Base-by-base conservation (phyloP, 2,113 vertebrate genomes). In the Herpailurus yagouaroundi region DNA sequence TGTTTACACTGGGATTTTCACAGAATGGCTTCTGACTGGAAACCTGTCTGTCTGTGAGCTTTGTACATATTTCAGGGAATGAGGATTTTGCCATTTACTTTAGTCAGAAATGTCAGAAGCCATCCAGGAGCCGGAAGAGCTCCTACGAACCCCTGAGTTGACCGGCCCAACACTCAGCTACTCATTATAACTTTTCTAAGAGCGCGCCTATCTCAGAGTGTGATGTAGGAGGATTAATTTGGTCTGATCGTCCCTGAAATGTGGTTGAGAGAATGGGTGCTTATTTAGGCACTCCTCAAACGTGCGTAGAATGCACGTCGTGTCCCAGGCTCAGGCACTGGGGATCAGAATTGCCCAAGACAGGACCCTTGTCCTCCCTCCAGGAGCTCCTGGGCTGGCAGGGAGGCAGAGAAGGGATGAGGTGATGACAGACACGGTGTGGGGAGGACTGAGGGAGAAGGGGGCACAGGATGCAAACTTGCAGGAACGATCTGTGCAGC, bases 21-120 rank as follows among this genome's bases (percentile, higher is more conserved):
- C 23, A 2, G 77, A 69, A 93, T 95, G 82, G 23, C 86, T 93
- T 89, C 79, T 89, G 91, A 74, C 85, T 50, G 77, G 93, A 95
- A 86, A 96, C 85, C 93, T 89, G 86, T 52, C 89, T 90, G 92
- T 85, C 48, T 96, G 60, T 8, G 60, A 52, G 66, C 91, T 97
- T 93, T 96, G 97, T 76, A 91, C 94, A 92, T 90, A 91, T 97
- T 91, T 90, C 90, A 71, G 84, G 95, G 64, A 90, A 83, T 60
- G 92, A 97, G 50, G 77, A 60, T 81, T 94, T 95, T 95, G 80
- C 87, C 94, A 87, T 98, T 98, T 97, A 98, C 96, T 96, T 97
- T 97, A 95, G 95, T 96, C 84, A 92, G 97, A 98, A 97, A 97
- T 97, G 97, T 97, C 97, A 97, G 88, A 52, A 91, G 92, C 85